Evolutionary conservation across 2,797 vertebrate species (phyloP), one percentile per base, ranked within the genome.

Genomic region (Pseudotriccus pelzelni): DNA sequence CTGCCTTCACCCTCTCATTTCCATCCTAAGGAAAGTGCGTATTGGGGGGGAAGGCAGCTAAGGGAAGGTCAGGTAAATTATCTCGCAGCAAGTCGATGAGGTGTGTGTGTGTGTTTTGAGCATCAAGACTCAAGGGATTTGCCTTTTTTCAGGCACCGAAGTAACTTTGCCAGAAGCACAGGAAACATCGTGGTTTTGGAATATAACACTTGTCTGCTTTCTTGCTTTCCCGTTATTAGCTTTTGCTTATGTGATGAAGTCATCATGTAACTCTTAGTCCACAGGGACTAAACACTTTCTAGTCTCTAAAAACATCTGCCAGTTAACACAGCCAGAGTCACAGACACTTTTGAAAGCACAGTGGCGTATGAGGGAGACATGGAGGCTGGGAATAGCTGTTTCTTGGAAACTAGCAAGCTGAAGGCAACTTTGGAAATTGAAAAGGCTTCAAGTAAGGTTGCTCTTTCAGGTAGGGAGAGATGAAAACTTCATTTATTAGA

Each of bases 61-160:
- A 64, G 24, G 50, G 55, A 91, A 63, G 34, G 83, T 49, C 47
- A 25, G 76, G 30, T 84, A 68, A 95, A 80, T 91, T 58, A 62
- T 46, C 89, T 84, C 0, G 0, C 37, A 4, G 89, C 5, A 2
- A 25, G 79, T 91, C 0, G 3, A 4, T 37, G 66, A 18, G 10
- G 11, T 16, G 34, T 24, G 30, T 63, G 30, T 63, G 69, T 44
- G 6, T 84, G 82, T 83, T 94, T 92, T 96, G 59, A 91, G 75
- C 91, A 47, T 92, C 90, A 36, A 66, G 74, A 43, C 50, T 97
- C 96, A 95, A 95, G 94, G 96, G 95, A 98, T 97, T 98, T 98
- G 93, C 96, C 97, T 90, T 95, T 88, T 91, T 96, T 93, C 84
- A 96, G 81, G 89, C 94, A 50, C 53, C 53, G 44, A 46, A 89